phyloP scores from a whole-genome alignment of 2,797 vertebrate genomes.

The Limnodromus scolopaceus region DNA sequence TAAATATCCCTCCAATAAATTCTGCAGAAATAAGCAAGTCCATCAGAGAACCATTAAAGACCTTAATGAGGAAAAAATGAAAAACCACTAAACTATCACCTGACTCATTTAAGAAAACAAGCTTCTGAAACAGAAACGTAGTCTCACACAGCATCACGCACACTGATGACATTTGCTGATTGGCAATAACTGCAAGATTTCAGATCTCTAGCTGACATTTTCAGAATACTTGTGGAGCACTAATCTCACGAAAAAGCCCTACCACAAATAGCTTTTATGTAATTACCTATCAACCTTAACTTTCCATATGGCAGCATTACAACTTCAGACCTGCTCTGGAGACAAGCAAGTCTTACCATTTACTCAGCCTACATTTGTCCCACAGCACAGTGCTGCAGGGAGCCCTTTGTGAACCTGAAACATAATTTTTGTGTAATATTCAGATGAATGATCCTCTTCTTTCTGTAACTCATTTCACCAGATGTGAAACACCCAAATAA shows the following conservation, averaged over 20 bases:
- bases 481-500: neutral
- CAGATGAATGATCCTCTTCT: neutral
- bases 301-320: neutral
- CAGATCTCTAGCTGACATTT: constrained; percentile 1
- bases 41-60: neutral
- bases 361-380: neutral
- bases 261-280: neutral
- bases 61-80: neutral
- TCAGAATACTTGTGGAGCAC: neutral
- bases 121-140: neutral
- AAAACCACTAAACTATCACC: neutral
- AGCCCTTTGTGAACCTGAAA: neutral
- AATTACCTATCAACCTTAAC: neutral
- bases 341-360: neutral
- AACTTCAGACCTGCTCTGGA: neutral
- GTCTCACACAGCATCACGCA: neutral
- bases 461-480: neutral
- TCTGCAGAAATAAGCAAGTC: neutral
- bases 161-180: neutral
- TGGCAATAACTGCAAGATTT: neutral
- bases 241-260: neutral
- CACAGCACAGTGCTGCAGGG: fast-evolving
- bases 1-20: neutral
- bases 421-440: neutral
- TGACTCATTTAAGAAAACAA: neutral